Conservation (phyloP, 2,113 vertebrate species). For the Anolis sagrei region DNA sequence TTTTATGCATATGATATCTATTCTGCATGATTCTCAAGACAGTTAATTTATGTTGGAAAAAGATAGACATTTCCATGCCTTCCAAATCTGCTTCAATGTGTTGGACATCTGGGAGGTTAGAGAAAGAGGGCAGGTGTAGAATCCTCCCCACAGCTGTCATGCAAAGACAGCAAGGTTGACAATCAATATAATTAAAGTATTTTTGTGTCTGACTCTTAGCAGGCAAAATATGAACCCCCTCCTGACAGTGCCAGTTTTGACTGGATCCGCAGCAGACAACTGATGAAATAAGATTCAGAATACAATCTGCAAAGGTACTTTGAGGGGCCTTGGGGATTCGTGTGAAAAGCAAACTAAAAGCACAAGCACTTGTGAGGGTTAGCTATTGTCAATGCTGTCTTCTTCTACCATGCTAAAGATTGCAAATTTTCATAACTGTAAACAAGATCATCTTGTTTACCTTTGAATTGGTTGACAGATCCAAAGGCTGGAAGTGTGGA, state of each 20-base stretch:
- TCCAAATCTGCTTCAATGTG: background rate
- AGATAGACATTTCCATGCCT: background rate
- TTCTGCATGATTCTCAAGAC: background rate
- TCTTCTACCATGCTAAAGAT: background rate
- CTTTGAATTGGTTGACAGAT: background rate
- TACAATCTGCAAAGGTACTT: background rate
- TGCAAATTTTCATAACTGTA: background rate
- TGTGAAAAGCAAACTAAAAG: background rate
- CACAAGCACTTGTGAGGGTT: background rate
- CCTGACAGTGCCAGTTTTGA: background rate
- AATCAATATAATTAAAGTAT: slow-evolving; percentile 1
- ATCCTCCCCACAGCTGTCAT: slow-evolving; percentile 3
- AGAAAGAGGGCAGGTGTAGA: slow-evolving; percentile 1
- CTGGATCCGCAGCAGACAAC: background rate
- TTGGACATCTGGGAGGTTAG: background rate
- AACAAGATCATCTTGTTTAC: background rate
- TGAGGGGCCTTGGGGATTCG: background rate
- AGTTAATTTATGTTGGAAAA: background rate
- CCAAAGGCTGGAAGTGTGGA: background rate
- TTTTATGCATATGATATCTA: background rate
- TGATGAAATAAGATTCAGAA: background rate
- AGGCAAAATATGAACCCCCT: background rate
- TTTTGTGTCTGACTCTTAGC: slow-evolving; percentile 1
- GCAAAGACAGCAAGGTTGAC: background rate
- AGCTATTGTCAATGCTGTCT: background rate